Percentiles rank a stretch among this genome's conserved stretches.
Evolutionary conservation across 2,113 vertebrate species (phyloP).

Genomic region (Cryptoleucopteryx plumbea): DNA sequence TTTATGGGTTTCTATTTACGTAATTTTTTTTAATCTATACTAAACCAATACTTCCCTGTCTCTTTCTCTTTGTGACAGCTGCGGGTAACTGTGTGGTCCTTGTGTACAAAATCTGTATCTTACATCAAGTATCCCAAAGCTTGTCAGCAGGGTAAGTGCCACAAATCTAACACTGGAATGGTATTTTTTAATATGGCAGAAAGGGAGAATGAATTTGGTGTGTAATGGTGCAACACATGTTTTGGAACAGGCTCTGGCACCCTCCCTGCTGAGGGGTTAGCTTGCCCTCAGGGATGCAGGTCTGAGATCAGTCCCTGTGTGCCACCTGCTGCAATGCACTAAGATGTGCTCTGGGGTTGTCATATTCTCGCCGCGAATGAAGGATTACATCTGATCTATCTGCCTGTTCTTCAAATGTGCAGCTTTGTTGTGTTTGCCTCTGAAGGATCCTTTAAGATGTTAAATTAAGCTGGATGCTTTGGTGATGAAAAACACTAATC

Average conservation of each 20-base stretch:
- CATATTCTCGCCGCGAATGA: fast-evolving
- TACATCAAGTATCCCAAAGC: conserved; percentile 98
- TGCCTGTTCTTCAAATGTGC: not conserved
- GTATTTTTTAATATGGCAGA: too few species aligned
- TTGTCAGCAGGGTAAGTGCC: conserved; percentile 89
- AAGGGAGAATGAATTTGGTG: not conserved
- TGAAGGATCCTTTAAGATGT: not conserved
- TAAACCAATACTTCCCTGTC: not conserved
- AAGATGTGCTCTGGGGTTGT: not conserved
- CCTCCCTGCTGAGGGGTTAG: not conserved
- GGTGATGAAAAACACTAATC: not conserved
- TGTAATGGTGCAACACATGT: fast-evolving
- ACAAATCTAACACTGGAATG: not conserved
- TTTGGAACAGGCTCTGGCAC: not conserved
- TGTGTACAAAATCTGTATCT: conserved; percentile 96
- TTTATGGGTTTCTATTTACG: not conserved
- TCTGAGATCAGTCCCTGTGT: fast-evolving
- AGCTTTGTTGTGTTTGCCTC: not conserved
- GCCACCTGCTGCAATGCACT: not conserved
- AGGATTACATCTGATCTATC: not conserved
- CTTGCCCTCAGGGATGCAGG: fast-evolving
- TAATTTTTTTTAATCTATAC: not conserved
- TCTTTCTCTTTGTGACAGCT: conserved; percentile 74
- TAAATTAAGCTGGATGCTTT: not conserved
- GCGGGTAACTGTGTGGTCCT: conserved; percentile 94